phyloP scores from a whole-genome alignment of 2,113 vertebrate species.

The Pogona vitticeps region DNA sequence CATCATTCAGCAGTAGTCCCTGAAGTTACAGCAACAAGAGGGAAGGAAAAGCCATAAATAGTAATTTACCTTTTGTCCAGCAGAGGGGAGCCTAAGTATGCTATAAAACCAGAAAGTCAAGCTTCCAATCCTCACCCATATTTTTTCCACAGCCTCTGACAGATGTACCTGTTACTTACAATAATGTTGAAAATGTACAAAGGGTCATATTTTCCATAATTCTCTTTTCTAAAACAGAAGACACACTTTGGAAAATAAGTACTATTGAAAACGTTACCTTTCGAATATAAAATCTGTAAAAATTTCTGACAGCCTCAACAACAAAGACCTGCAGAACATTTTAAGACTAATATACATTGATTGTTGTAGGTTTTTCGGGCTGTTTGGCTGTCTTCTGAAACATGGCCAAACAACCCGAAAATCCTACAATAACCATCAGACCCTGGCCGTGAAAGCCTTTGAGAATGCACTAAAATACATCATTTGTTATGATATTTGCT shows the following conservation, averaged over 20 bases:
- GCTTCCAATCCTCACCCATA: rapidly evolving
- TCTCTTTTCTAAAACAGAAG: constrained; percentile 14
- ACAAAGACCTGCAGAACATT: too few relatives aligned
- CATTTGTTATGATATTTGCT: background rate
- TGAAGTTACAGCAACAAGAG: background rate
- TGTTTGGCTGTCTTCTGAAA: too few relatives aligned
- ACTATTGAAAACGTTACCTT: background rate
- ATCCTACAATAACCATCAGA: too few relatives aligned
- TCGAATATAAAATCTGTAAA: constrained; percentile 25
- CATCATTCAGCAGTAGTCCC: background rate
- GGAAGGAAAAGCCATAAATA: rapidly evolving
- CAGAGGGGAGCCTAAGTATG: constrained; percentile 58
- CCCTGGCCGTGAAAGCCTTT: too few relatives aligned
- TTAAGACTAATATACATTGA: too few relatives aligned
- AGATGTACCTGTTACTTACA: background rate
- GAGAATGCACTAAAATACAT: too few relatives aligned
- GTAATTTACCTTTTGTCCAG: constrained; percentile 30
- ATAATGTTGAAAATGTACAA: background rate
- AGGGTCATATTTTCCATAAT: background rate
- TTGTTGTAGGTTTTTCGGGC: too few relatives aligned
- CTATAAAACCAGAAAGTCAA: constrained; percentile 14
- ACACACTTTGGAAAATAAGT: constrained; percentile 8
- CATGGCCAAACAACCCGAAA: too few relatives aligned
- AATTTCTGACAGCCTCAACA: background rate
- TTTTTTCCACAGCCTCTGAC: background rate